Conservation (phyloP, 2,888 invertebrate species). For the Cheilosia grossa region DNA sequence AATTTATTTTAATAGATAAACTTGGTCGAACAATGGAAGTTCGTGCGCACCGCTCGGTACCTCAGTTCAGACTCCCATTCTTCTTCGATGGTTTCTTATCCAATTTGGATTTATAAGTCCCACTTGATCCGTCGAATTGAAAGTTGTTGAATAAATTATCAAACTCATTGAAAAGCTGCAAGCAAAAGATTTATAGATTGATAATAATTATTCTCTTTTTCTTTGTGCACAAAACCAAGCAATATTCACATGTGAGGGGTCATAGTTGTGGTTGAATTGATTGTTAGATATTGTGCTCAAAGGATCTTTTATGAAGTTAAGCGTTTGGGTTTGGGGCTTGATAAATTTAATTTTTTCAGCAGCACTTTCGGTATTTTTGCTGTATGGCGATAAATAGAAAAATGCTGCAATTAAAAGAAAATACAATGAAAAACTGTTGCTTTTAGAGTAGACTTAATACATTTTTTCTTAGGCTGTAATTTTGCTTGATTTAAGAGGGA, state of each 20-base stretch:
- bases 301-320: constrained; percentile 61
- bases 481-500: constrained; percentile 80
- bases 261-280: constrained; percentile 67
- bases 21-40: too few species aligned
- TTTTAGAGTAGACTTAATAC: constrained; percentile 71
- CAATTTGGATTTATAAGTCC: constrained; percentile 41
- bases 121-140: constrained; percentile 77
- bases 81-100: constrained; percentile 38
- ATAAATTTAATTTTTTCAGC: constrained; percentile 52
- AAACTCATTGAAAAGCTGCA: constrained; percentile 81
- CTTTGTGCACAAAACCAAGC: constrained; percentile 30
- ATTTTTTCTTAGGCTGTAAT: constrained; percentile 80
- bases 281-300: constrained; percentile 43
- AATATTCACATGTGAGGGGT: constrained; percentile 67
- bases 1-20: background rate
- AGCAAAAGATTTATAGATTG: constrained; percentile 25
- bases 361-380: constrained; percentile 31
- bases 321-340: constrained; percentile 37
- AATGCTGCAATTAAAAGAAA: constrained; percentile 55
- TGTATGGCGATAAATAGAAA: constrained; percentile 61
- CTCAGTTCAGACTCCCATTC: constrained; percentile 31
- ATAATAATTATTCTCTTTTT: background rate
- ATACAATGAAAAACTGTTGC: background rate
- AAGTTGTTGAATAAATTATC: constrained; percentile 80
- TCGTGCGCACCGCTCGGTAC: background rate